Percentiles rank a stretch among this genome's conserved stretches.
These are phyloP conservation scores for Andrena bucephala DNA, from an alignment of 2,888 invertebrate genomes.

Conservation along the genomic window DNA sequence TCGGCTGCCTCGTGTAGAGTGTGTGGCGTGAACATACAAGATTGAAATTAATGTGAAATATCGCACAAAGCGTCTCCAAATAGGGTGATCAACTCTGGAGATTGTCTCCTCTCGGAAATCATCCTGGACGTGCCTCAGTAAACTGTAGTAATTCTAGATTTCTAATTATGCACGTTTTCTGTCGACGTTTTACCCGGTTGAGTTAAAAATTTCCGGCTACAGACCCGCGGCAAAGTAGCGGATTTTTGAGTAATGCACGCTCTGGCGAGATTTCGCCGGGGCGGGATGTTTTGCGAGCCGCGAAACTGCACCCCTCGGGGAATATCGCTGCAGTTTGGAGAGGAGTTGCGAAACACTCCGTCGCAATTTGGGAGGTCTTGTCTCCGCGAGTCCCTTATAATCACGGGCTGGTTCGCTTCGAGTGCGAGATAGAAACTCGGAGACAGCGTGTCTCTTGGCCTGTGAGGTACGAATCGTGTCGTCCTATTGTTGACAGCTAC, in stretches of 20 bases:
- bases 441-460: conserved; percentile 38
- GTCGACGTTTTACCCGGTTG: conserved; percentile 1
- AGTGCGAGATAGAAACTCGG: conserved; percentile 53
- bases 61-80: too few relatives aligned
- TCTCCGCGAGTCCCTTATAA: conserved; percentile 63
- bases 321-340: conserved; percentile 55
- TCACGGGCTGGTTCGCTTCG: conserved; percentile 51
- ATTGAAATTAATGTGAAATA: too few relatives aligned
- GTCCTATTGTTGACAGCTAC: conserved; percentile 14
- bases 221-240: conserved; percentile 17
- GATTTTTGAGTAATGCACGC: conserved; percentile 49
- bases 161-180: background rate
- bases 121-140: background rate
- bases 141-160: background rate
- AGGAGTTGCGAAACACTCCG: conserved; percentile 65
- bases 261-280: conserved; percentile 43
- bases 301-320: conserved; percentile 19
- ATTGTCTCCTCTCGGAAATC: background rate
- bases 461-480: conserved; percentile 43
- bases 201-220: background rate
- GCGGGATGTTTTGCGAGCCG: conserved; percentile 37
- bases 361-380: conserved; percentile 66
- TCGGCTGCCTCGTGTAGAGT: too few relatives aligned
- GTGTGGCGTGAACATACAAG: too few relatives aligned
- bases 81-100: too few relatives aligned